Evolutionary conservation across 2,888 invertebrate genomes (phyloP).

Genomic region (Leptinotarsa juncta): DNA sequence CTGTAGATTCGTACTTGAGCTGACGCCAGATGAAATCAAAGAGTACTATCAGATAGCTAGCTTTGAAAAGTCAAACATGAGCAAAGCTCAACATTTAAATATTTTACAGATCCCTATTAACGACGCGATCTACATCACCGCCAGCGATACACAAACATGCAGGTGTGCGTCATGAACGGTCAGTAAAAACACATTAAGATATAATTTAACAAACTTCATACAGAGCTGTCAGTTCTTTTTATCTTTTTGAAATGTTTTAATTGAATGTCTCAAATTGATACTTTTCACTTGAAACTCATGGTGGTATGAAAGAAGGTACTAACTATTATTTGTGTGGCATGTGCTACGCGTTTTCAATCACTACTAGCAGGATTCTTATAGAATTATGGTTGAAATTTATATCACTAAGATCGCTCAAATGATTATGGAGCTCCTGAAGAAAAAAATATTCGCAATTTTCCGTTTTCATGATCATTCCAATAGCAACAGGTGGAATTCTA

Average conservation of each 20-base stretch:
- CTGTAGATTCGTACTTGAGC: too few species aligned
- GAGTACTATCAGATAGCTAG: too few species aligned
- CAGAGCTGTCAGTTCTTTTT: not conserved
- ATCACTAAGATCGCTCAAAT: not conserved
- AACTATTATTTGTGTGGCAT: not conserved
- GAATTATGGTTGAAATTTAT: not conserved
- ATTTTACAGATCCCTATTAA: not conserved
- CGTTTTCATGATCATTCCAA: too few species aligned
- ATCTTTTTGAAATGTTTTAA: not conserved
- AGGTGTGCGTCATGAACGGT: constrained; percentile 1
- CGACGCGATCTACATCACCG: not conserved
- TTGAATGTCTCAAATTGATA: not conserved
- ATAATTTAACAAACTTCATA: not conserved
- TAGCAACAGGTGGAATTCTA: too few species aligned
- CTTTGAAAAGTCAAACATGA: too few species aligned
- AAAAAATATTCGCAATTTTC: not conserved
- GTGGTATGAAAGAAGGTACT: not conserved
- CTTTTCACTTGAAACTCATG: constrained; percentile 4
- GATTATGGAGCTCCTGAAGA: not conserved
- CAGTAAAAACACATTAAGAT: constrained; percentile 11
- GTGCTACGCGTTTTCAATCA: not conserved
- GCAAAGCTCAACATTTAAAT: too few species aligned
- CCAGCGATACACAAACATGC: constrained; percentile 5
- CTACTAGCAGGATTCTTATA: not conserved
- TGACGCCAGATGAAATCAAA: too few species aligned